These are phyloP conservation scores for Phrynocephalus vlangalii DNA, from an alignment of 2,797 vertebrate genomes.

Conservation along the genomic window DNA sequence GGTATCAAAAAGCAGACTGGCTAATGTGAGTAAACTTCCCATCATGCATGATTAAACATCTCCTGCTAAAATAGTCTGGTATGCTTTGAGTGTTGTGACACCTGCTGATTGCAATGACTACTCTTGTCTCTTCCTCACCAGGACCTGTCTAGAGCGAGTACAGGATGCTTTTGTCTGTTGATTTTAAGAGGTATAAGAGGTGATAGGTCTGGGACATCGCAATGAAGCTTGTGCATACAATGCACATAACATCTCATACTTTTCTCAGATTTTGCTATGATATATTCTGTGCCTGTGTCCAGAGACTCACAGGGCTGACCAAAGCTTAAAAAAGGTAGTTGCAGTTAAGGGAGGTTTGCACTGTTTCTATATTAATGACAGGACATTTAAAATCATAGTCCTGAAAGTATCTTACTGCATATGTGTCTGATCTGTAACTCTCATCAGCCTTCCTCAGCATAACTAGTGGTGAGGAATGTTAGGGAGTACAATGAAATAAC, in stretches of 20 bases:
- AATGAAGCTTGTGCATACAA: constrained; percentile 4
- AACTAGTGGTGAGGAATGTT: no score
- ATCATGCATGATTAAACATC: constrained; percentile 51
- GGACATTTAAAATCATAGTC: constrained; percentile 11
- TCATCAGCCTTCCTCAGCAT: neutral
- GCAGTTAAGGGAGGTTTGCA: neutral
- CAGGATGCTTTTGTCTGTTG: neutral
- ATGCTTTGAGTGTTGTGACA: constrained; percentile 48
- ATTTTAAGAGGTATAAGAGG: constrained; percentile 31
- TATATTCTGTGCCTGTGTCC: neutral
- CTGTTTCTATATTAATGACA: neutral
- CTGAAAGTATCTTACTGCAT: neutral
- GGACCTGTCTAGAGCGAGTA: neutral
- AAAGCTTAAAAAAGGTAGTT: neutral
- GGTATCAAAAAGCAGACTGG: constrained; percentile 33
- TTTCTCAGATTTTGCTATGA: neutral
- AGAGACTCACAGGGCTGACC: neutral
- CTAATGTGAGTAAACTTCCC: constrained; percentile 43
- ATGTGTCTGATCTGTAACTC: no score
- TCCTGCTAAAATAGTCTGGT: constrained; percentile 40
- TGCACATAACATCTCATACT: neutral
- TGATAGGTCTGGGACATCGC: neutral
- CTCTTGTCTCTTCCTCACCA: constrained; percentile 2
- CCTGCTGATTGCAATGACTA: constrained; percentile 34
- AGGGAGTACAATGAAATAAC: no score